Evolutionary conservation across 2,113 vertebrate genomes (phyloP).

Genomic region (Phalacrocorax pelagicus): DNA sequence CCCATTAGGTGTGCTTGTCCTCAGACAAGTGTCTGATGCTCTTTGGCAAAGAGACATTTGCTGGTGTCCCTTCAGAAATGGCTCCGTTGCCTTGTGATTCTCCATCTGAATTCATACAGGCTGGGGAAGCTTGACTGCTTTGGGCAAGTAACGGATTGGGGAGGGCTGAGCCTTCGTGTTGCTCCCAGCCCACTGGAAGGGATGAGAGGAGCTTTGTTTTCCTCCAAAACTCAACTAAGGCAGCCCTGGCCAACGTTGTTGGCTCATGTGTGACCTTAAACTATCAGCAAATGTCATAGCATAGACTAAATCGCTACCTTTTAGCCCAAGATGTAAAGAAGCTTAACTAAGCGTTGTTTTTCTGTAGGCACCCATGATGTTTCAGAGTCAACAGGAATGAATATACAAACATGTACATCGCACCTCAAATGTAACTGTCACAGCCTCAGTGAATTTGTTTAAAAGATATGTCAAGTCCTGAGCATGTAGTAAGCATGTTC

Average conservation of each 20-base stretch:
- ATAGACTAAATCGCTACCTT: neutral
- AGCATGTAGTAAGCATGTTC: constrained; percentile 65
- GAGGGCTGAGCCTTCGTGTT: neutral
- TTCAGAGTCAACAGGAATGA: constrained; percentile 61
- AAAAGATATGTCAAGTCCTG: constrained; percentile 65
- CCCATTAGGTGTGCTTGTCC: neutral
- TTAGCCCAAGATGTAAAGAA: constrained; percentile 28
- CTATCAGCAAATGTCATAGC: constrained; percentile 1
- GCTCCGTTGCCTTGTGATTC: constrained; percentile 23
- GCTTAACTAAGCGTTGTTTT: constrained; percentile 58
- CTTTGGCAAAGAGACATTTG: neutral
- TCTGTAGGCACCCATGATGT: constrained; percentile 61
- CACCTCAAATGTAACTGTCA: constrained; percentile 67
- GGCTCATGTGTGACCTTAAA: neutral
- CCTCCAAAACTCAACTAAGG: neutral
- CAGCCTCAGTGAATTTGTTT: constrained; percentile 67
- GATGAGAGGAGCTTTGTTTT: neutral
- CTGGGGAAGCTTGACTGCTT: neutral
- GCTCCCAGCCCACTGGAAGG: neutral
- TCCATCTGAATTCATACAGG: constrained; percentile 10
- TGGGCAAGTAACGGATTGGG: neutral
- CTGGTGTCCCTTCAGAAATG: neutral
- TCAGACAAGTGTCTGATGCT: neutral
- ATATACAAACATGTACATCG: constrained; percentile 51
- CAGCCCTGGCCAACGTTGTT: neutral